Evolutionary conservation across 2,888 invertebrate genomes (phyloP), one percentile per base, ranked within the genome.

Genomic region (Campoplex capitator): DNA sequence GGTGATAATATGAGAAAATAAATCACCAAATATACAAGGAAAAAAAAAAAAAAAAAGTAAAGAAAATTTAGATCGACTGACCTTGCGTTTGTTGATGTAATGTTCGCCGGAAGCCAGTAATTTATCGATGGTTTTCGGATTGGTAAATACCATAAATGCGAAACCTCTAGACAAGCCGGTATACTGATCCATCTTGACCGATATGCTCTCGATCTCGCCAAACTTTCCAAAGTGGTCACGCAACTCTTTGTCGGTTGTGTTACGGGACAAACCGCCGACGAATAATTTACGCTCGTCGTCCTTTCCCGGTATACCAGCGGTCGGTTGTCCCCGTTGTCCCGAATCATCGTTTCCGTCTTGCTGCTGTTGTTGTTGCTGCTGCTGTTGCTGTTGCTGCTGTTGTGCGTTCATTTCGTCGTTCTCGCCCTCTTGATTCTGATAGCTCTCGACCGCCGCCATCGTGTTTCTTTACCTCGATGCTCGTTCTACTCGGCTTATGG

Each of bases 121-220:
- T 92, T 95, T 94, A 94, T 96, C 96, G 88, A 96, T 95, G 88
- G 96, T 94, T 82, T 95, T 95, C 77, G 95, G 94, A 89, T 95
- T 95, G 86, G 95, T 95, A 92, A 96, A 96, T 75, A 96, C 95
- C 92, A 96, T 96, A 93, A 96, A 96, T 68, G 96, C 96, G 93
- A 96, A 96, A 70, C 96, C 96, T 91, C 96, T 94, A 54, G 96
- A 96, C 88, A 96, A 93, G 76, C 96, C 96, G 81, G 96, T 96
- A 89, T 95, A 95, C 38, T 95, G 95, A 92, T 96, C 96, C 91
- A 96, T 96, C 94, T 96, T 96, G 84, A 96, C 95, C 88, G 95
- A 95, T 89, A 96, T 95, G 91, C 96, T 96, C 89, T 95, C 95
- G 87, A 96, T 96, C 89, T 96, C 95, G 73, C 96, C 96, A 92